Percentiles rank a stretch among this genome's conserved stretches.
Conservation (phyloP, 2,113 vertebrate species). For the Phyllostomus hastatus region DNA sequence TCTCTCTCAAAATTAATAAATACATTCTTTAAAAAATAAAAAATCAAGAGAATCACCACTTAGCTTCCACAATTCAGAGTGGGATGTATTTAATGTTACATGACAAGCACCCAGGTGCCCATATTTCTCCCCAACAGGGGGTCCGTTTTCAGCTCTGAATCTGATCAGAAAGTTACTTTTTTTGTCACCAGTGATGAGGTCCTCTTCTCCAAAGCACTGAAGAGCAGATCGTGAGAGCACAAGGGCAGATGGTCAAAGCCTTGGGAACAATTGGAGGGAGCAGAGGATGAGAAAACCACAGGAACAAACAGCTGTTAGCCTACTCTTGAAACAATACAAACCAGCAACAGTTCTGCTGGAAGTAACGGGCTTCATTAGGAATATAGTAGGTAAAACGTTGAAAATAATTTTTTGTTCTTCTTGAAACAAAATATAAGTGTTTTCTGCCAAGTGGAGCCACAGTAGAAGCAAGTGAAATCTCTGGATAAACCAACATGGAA, state of each 20-base stretch:
- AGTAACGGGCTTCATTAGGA: neutral
- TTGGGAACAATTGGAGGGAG: neutral
- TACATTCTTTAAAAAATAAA: no score
- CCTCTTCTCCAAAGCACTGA: neutral
- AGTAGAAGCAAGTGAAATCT: neutral
- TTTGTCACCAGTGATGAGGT: neutral
- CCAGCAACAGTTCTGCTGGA: neutral
- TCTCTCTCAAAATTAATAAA: no score
- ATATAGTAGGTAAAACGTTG: neutral
- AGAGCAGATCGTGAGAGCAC: neutral
- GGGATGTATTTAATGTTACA: neutral
- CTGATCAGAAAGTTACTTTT: neutral
- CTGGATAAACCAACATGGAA: neutral
- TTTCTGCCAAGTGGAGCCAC: neutral
- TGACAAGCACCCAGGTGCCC: neutral
- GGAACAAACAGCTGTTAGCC: neutral
- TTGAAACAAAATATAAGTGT: neutral
- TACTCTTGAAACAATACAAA: neutral
- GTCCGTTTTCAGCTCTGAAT: neutral
- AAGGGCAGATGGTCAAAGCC: neutral
- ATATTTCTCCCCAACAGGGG: neutral
- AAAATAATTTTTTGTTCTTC: neutral
- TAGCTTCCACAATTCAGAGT: neutral
- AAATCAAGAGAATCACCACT: neutral
- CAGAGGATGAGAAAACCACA: neutral